Percentiles rank a stretch among this genome's conserved stretches.
Conservation (phyloP, 2,797 vertebrate species). For the Paramormyrops hopkinsi region DNA sequence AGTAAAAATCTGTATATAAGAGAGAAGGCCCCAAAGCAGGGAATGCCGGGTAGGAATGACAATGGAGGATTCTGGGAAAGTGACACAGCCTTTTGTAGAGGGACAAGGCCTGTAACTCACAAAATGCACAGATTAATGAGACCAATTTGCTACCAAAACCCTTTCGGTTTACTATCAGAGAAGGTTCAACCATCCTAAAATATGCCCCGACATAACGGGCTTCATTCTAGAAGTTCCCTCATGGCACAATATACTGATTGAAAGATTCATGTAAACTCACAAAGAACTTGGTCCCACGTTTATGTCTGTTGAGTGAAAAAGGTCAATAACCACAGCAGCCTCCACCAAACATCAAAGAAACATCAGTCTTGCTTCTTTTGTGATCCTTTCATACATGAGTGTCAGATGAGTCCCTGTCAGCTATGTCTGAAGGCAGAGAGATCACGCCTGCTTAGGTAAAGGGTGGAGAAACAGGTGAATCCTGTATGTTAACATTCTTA, state of each 20-base stretch:
- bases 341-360: constrained; percentile 16
- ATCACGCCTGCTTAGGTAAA: too few relatives aligned
- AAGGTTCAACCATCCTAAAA: constrained; percentile 27
- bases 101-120: constrained; percentile 27
- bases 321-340: constrained; percentile 39
- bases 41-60: constrained; percentile 65
- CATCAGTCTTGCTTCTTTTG: constrained; percentile 12
- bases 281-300: constrained; percentile 53
- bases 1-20: constrained; percentile 78
- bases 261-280: constrained; percentile 34
- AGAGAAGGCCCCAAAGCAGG: constrained; percentile 70
- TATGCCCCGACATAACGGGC: constrained; percentile 20
- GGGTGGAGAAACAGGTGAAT: too few relatives aligned
- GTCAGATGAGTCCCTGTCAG: background rate
- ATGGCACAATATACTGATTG: constrained; percentile 30
- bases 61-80: constrained; percentile 56
- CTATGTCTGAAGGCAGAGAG: too few relatives aligned
- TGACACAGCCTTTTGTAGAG: constrained; percentile 52
- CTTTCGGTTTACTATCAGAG: constrained; percentile 24
- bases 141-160: constrained; percentile 22
- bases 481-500: too few relatives aligned
- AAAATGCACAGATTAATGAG: constrained; percentile 23
- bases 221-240: constrained; percentile 25
- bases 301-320: constrained; percentile 35
- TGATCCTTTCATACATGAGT: background rate